These are phyloP conservation scores for Caenorhabditis virilis DNA, from an alignment of 2,888 invertebrate genomes.

Conservation along the genomic window DNA sequence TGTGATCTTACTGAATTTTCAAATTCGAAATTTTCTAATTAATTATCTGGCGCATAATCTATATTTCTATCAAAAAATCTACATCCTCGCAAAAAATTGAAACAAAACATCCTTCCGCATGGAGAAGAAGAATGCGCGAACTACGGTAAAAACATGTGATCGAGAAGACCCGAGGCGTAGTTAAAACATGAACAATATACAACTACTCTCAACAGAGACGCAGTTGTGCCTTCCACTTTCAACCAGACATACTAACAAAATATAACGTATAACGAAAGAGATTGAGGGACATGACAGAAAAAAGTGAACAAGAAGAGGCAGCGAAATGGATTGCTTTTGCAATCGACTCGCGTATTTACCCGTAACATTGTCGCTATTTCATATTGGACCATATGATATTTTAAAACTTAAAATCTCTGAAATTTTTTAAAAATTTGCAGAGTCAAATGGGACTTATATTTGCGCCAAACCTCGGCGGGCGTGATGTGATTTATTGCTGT, in stretches of 20 bases:
- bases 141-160: slow-evolving; percentile 11
- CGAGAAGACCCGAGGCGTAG: neutral
- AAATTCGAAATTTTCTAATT: no score
- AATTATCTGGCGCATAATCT: no score
- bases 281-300: neutral
- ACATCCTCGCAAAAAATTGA: no score
- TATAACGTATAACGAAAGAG: neutral
- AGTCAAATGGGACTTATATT: slow-evolving; percentile 27
- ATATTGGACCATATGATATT: no score
- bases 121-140: neutral
- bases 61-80: no score
- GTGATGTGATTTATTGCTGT: slow-evolving; percentile 16
- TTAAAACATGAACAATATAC: neutral
- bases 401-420: no score
- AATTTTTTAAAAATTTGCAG: no score
- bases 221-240: neutral
- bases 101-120: no score
- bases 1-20: no score
- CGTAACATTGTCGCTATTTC: no score
- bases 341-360: neutral
- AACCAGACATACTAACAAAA: no score
- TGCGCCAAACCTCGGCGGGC: slow-evolving; percentile 11
- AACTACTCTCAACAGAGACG: neutral
- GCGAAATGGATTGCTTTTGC: neutral
- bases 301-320: neutral